Evolutionary conservation across 2,797 vertebrate genomes (phyloP).

Genomic region (Chelonia mydas): DNA sequence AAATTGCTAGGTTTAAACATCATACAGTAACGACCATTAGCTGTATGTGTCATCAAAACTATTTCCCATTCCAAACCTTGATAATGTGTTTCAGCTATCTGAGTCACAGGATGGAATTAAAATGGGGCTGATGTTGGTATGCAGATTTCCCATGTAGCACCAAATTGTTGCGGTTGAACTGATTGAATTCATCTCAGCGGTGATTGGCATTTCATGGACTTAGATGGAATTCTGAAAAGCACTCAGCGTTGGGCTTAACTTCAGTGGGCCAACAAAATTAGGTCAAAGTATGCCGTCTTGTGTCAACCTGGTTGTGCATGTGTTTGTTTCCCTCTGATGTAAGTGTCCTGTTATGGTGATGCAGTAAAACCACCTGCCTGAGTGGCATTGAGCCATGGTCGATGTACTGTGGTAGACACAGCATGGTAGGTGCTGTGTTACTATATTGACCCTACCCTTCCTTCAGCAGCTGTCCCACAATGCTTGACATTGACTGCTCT

Average conservation of each 20-base stretch:
- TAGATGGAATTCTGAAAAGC: not conserved
- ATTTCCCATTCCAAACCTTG: not conserved
- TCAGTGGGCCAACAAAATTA: not conserved
- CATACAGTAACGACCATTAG: conserved; percentile 31
- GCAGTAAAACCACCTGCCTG: not conserved
- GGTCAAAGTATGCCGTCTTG: not conserved
- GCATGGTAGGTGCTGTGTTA: not conserved
- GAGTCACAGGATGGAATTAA: not conserved
- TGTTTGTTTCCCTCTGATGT: not conserved
- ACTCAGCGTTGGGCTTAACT: not conserved
- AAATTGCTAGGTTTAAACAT: conserved; percentile 57
- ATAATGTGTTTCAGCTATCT: conserved; percentile 3
- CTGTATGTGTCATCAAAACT: not conserved
- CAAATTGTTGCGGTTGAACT: not conserved
- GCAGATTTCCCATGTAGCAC: not conserved
- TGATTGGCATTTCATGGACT: not conserved
- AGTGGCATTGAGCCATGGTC: not conserved
- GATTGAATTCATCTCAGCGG: not conserved
- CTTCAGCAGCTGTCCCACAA: not conserved
- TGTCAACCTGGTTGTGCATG: not conserved
- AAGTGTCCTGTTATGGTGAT: not conserved
- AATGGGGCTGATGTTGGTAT: not conserved
- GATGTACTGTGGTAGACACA: not conserved
- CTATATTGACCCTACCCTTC: not conserved
- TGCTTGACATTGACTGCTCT: not conserved